A percentile compares a stretch with the other conserved stretches of the same genome.
Evolutionary conservation across 1,140 invertebrate species (phyloP).

Genomic region (Phymorhynchus buccinoides): DNA sequence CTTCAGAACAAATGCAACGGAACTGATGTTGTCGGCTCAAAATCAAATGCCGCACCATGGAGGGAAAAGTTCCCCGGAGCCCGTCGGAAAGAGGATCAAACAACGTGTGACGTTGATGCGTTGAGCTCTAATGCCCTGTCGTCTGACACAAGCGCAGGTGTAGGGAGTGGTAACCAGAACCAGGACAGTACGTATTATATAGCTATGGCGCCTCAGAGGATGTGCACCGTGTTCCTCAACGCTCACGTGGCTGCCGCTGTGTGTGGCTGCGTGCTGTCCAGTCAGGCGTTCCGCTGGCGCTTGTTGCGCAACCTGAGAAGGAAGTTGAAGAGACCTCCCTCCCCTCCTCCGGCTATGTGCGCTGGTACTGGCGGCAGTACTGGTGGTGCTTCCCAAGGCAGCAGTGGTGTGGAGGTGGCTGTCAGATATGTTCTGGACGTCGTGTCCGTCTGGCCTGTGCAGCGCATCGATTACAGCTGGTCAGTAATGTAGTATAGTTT

Average conservation of each 20-base stretch:
- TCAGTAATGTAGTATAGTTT: too few species aligned
- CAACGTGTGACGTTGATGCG: not conserved
- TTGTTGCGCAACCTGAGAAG: not conserved
- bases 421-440: conserved; percentile 57
- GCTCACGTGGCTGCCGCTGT: not conserved
- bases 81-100: not conserved
- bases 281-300: not conserved
- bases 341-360: too few species aligned
- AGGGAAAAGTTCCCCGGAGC: not conserved
- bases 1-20: not conserved
- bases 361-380: too few species aligned
- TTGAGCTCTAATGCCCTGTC: too few species aligned
- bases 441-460: conserved; percentile 53
- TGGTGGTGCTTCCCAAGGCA: too few species aligned
- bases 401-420: not conserved
- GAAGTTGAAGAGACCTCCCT: not conserved
- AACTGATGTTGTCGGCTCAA: not conserved
- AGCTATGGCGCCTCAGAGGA: not conserved
- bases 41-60: not conserved
- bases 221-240: not conserved
- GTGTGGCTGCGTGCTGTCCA: not conserved
- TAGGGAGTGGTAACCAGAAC: too few species aligned
- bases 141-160: too few species aligned
- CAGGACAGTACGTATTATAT: not conserved
- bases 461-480: conserved; percentile 60